phyloP scores from a whole-genome alignment of 30 jellyfish, hydroid and myxozoan genomes.

The Sanderia malayensis region DNA sequence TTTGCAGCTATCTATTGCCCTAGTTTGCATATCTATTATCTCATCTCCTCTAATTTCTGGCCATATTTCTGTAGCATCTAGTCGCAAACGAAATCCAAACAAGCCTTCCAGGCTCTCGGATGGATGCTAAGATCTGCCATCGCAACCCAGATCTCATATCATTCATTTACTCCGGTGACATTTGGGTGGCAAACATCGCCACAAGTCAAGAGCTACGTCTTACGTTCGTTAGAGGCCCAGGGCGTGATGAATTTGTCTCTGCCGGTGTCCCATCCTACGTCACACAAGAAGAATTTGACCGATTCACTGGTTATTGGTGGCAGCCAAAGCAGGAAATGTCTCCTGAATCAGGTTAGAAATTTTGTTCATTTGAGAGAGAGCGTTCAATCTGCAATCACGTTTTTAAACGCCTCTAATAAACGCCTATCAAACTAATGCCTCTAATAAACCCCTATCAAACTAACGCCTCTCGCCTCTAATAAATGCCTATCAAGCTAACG shows the following conservation, averaged over 20 bases:
- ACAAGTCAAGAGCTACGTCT: constrained; percentile 76
- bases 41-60: constrained; percentile 15
- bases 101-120: constrained; percentile 61
- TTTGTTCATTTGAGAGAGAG: too few relatives aligned
- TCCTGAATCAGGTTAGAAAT: too few relatives aligned
- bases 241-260: constrained; percentile 71
- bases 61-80: constrained; percentile 57
- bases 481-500: too few relatives aligned
- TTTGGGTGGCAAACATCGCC: constrained; percentile 71
- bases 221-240: constrained; percentile 75
- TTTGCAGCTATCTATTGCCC: too few relatives aligned
- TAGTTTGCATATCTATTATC: too few relatives aligned
- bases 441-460: too few relatives aligned
- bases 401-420: too few relatives aligned
- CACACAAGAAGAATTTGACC: constrained; percentile 89
- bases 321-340: constrained; percentile 68
- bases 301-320: constrained; percentile 97
- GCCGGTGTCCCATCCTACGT: constrained; percentile 91
- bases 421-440: too few relatives aligned
- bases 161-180: constrained; percentile 70
- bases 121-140: constrained; percentile 91
- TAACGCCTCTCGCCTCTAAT: too few relatives aligned
- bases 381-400: too few relatives aligned
- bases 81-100: constrained; percentile 54
- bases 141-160: constrained; percentile 74